Evolutionary conservation across 1,140 invertebrate genomes (phyloP).

Genomic region (Elysia chlorotica): DNA sequence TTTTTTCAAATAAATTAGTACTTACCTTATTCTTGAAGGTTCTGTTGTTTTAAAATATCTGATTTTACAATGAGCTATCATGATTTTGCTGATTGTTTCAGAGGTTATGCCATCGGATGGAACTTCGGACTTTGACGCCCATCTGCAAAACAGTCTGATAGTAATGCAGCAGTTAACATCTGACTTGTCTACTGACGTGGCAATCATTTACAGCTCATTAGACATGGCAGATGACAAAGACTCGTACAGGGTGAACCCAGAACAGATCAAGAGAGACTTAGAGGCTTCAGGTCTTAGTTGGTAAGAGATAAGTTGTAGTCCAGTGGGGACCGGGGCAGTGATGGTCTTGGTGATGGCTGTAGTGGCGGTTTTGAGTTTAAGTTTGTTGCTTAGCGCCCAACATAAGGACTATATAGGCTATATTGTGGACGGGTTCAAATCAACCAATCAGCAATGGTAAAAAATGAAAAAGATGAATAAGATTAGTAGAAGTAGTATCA

Average conservation of each 20-base stretch:
- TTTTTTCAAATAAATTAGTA: too few relatives aligned
- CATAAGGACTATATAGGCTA: too few relatives aligned
- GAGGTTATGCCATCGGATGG: conserved; percentile 52
- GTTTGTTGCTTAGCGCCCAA: too few relatives aligned
- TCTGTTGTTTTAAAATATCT: too few relatives aligned
- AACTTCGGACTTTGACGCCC: conserved; percentile 50
- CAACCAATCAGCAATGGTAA: too few relatives aligned
- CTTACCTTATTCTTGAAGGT: too few relatives aligned
- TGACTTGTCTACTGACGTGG: conserved; percentile 44
- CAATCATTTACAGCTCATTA: conserved; percentile 44
- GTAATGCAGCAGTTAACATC: conserved; percentile 47
- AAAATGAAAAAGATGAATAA: too few relatives aligned
- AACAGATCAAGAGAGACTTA: conserved; percentile 39
- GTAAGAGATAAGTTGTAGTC: not conserved
- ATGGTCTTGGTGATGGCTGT: not conserved
- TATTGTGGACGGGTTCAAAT: too few relatives aligned
- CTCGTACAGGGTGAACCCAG: conserved; percentile 32
- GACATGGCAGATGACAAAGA: conserved; percentile 31
- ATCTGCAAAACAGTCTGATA: conserved; percentile 50
- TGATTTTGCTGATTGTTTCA: too few relatives aligned
- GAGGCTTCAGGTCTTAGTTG: conserved; percentile 12
- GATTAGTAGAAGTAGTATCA: too few relatives aligned
- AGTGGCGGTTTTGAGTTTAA: too few relatives aligned
- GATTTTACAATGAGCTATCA: too few relatives aligned
- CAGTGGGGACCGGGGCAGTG: not conserved